A percentile compares a stretch with the other conserved stretches of the same genome.
These are phyloP conservation scores for Calameuta filiformis DNA, from an alignment of 2,888 invertebrate species.

Conservation along the genomic window DNA sequence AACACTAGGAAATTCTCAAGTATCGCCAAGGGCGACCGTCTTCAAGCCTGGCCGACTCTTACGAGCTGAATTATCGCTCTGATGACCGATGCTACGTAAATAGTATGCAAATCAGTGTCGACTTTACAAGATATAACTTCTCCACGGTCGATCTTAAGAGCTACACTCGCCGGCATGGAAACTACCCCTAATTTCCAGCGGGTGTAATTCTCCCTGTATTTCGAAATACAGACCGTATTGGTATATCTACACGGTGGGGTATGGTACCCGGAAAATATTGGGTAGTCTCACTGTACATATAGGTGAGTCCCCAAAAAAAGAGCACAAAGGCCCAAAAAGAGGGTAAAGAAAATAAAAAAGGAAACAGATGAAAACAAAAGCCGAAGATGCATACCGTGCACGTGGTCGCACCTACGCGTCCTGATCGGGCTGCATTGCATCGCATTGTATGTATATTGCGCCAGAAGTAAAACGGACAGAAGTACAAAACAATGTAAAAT, in stretches of 20 bases:
- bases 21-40: conserved; percentile 26
- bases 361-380: neutral
- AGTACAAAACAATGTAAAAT: conserved; percentile 15
- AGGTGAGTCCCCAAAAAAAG: conserved; percentile 11
- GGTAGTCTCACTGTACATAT: neutral
- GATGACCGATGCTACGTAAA: conserved; percentile 40
- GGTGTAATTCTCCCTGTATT: neutral
- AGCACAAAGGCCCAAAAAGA: conserved; percentile 21
- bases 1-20: neutral
- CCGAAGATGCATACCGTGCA: conserved; percentile 2
- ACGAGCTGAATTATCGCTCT: conserved; percentile 37
- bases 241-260: neutral
- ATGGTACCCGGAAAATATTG: neutral
- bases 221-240: neutral
- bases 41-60: conserved; percentile 39
- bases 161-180: conserved; percentile 18
- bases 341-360: conserved; percentile 5
- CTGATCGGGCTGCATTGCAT: conserved; percentile 11
- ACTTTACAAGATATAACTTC: conserved; percentile 24
- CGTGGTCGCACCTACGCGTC: conserved; percentile 34
- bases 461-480: neutral
- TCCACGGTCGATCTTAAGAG: conserved; percentile 16
- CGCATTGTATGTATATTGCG: conserved; percentile 61
- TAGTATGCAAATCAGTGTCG: conserved; percentile 36
- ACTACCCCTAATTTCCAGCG: neutral